Percentiles rank a stretch among this genome's conserved stretches.
Evolutionary conservation across 2,797 vertebrate species (phyloP).

Genomic region (Argya squamiceps): DNA sequence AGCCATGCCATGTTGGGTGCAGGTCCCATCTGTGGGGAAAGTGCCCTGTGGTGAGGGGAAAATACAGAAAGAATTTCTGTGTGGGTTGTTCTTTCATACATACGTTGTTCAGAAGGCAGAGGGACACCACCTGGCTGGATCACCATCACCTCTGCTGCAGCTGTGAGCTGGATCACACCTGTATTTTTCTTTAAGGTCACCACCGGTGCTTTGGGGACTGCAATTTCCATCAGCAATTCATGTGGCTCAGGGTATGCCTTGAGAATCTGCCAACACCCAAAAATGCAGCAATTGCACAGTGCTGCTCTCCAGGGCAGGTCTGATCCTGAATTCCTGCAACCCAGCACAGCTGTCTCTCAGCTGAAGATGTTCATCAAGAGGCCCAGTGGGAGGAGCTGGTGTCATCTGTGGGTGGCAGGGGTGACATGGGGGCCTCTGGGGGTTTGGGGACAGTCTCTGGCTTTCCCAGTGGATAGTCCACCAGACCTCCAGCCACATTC

Average conservation of each 20-base stretch:
- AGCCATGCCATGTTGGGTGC: accelerated
- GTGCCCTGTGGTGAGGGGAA: neutral
- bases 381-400: constrained; percentile 61
- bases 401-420: constrained; percentile 49
- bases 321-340: neutral
- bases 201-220: neutral
- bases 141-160: constrained; percentile 46
- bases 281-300: neutral
- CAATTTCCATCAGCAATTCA: constrained; percentile 60
- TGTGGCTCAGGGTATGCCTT: constrained; percentile 31
- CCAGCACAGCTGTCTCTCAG: neutral
- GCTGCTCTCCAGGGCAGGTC: neutral
- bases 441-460: neutral
- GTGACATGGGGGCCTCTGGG: neutral
- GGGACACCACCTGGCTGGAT: neutral
- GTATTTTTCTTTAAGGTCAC: constrained; percentile 60
- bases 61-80: neutral
- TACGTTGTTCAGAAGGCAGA: constrained; percentile 65
- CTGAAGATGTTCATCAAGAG: constrained; percentile 42
- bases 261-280: constrained; percentile 26
- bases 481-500: constrained; percentile 12
- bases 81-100: neutral
- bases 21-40: neutral
- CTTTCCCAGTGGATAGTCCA: constrained; percentile 49
- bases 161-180: constrained; percentile 40